phyloP scores from a whole-genome alignment of 2,113 vertebrate species.

The Promerops cafer region DNA sequence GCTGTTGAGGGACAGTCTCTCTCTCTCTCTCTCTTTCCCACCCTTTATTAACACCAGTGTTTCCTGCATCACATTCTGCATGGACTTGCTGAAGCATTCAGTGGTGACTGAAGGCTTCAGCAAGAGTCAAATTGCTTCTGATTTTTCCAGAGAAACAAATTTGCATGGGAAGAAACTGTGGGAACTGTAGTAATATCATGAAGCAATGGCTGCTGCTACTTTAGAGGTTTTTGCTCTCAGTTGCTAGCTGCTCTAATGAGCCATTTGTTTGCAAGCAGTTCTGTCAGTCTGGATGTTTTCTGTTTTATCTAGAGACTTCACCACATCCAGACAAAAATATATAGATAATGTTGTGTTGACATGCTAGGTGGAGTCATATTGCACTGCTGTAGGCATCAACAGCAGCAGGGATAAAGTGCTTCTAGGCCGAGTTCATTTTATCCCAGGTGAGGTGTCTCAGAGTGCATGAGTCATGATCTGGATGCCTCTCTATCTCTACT shows the following conservation, averaged over 20 bases:
- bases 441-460: neutral
- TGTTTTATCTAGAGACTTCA: slow-evolving; percentile 12
- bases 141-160: neutral
- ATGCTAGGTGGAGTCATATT: neutral
- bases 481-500: neutral
- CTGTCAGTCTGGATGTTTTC: slow-evolving; percentile 4
- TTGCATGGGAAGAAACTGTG: neutral
- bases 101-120: neutral
- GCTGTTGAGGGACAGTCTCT: neutral
- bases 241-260: neutral
- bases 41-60: neutral
- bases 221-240: neutral
- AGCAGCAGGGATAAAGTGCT: neutral
- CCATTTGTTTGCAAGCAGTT: neutral
- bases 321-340: slow-evolving; percentile 1
- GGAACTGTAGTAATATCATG: neutral
- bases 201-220: neutral
- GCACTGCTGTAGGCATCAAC: slow-evolving; percentile 9
- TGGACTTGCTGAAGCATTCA: neutral
- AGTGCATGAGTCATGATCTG: slow-evolving; percentile 8
- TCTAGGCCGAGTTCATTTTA: neutral
- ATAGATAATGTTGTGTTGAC: neutral
- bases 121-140: neutral
- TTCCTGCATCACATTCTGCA: neutral
- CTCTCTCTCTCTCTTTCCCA: neutral